phyloP scores from a whole-genome alignment of 2,113 vertebrate species.

The Tachysurus fulvidraco region DNA sequence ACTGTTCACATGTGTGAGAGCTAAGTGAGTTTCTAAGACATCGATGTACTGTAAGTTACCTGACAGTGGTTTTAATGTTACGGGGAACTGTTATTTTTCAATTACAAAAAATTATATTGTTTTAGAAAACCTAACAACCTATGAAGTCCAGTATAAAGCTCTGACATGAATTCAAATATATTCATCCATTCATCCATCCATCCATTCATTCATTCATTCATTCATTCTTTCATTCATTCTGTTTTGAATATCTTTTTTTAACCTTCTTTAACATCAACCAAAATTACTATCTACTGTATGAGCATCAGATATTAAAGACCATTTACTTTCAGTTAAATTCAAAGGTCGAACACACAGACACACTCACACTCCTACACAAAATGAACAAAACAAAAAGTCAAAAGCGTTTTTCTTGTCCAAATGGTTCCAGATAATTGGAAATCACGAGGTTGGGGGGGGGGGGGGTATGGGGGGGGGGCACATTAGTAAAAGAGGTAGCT shows the following conservation, averaged over 20 bases:
- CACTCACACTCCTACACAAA: neutral
- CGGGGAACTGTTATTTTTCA: neutral
- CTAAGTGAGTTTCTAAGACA: too few relatives aligned
- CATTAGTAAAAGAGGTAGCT: conserved; percentile 33
- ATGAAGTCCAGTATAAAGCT: neutral
- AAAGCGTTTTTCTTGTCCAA: conserved; percentile 31
- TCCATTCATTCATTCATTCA: neutral
- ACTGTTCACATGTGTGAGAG: too few relatives aligned
- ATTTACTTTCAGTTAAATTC: conserved; percentile 16
- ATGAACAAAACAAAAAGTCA: conserved; percentile 35
- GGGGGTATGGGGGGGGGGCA: neutral
- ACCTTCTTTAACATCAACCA: neutral
- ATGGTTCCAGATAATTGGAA: conserved; percentile 28
- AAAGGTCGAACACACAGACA: neutral
- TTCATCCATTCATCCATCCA: neutral
- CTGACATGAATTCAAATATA: neutral
- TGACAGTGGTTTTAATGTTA: too few relatives aligned
- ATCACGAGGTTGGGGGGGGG: neutral
- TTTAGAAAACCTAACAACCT: neutral
- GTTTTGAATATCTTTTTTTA: neutral
- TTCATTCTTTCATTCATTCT: neutral
- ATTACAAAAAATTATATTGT: neutral
- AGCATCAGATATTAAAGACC: neutral
- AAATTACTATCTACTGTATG: neutral
- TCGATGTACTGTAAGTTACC: too few relatives aligned